Evolutionary conservation across 2,888 invertebrate species (phyloP), one percentile per base, ranked within the genome.

Genomic region (Biston betularia): DNA sequence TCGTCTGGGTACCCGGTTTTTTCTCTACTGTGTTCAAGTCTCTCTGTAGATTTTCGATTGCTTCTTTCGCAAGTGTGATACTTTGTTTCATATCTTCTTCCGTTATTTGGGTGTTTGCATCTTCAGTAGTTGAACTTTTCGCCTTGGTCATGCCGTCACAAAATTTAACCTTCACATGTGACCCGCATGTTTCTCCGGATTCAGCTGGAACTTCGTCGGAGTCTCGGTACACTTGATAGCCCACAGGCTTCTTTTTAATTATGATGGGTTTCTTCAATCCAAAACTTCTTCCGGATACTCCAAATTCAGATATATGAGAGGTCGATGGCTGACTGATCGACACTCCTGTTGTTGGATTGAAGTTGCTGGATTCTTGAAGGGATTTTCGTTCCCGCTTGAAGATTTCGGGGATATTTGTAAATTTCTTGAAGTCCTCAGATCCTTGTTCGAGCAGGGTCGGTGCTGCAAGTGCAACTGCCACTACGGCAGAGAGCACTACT

Each of bases 21-120:
- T 79, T 73, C 62, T 90, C 88, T 45, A 85, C 84, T 69, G 80
- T 84, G 59, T 81, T 76, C 42, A 92, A 72, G 67, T 90, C 87
- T 24, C 79, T 82, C 73, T 91, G 88, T 35, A 93, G 75, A 63
- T 83, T 85, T 72, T 92, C 88, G n/a, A 92, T 86, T 1, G 91
- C 92, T 81, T 88, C 88, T 70, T 89, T 90, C 14, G 91, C 92
- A 79, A 88, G 83, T 64, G 82, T 82, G 60, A 92, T 86, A 65
- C 85, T 92, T n/a, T 84, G 80, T 72, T 89, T 85, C 77, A 92
- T 84, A 49, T 90, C 87, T 44, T 81, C 83, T 64, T 88, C 85
- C 1, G 82, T 76, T 44, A 78, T 72, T 46, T 78, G 74, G 15
- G 72, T 72, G 6, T 79, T 69, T 33, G 24, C 44, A 11, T 77